These are phyloP conservation scores for Brachionichthys hirsutus DNA, from an alignment of 2,113 vertebrate genomes.

Conservation along the genomic window DNA sequence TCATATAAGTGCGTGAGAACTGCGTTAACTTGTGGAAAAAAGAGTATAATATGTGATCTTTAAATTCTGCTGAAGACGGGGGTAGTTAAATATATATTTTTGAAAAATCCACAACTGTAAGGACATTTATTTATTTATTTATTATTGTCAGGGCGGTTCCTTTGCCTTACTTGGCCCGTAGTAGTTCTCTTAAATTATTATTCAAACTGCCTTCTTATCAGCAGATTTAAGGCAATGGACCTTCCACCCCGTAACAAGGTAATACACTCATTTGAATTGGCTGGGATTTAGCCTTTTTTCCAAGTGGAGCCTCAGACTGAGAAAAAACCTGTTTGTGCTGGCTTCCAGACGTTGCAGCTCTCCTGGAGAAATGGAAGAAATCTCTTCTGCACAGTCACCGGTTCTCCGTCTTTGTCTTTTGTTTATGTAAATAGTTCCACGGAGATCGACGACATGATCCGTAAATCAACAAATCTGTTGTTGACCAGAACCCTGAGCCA, in stretches of 20 bases:
- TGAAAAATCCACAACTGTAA: not conserved
- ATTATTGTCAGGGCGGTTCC: not conserved
- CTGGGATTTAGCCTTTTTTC: constrained; percentile 47
- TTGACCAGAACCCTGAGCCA: constrained; percentile 92
- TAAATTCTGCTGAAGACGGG: not conserved
- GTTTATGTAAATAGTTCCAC: constrained; percentile 82
- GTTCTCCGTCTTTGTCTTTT: constrained; percentile 1
- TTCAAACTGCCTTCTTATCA: not conserved
- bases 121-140: not conserved
- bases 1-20: too few species aligned
- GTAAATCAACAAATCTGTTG: constrained; percentile 95
- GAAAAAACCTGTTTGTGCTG: constrained; percentile 61
- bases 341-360: constrained; percentile 16
- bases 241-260: constrained; percentile 26
- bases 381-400: constrained; percentile 11
- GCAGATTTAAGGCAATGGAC: constrained; percentile 3
- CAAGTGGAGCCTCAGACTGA: constrained; percentile 44
- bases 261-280: constrained; percentile 33
- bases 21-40: too few species aligned
- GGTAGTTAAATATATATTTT: not conserved
- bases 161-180: not conserved
- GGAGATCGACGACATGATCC: constrained; percentile 96
- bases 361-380: constrained; percentile 32
- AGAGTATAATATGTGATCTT: too few species aligned
- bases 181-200: not conserved